phyloP scores from a whole-genome alignment of 2,113 vertebrate species.

The Phodopus roborovskii region DNA sequence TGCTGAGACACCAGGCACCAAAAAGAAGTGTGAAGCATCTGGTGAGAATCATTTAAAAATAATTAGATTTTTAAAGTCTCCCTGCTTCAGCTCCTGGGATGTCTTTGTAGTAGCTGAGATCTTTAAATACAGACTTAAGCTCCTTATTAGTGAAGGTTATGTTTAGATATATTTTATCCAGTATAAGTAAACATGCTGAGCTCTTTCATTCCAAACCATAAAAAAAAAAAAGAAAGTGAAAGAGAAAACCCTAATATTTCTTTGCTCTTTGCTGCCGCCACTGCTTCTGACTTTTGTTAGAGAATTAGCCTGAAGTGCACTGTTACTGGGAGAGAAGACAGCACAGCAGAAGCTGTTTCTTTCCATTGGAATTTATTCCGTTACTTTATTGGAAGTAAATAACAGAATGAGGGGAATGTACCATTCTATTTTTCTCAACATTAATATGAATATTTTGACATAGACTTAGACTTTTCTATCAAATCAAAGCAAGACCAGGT shows the following conservation, averaged over 20 bases:
- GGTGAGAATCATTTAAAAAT: slow-evolving; percentile 75
- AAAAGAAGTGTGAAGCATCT: slow-evolving; percentile 62
- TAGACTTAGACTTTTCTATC: background rate
- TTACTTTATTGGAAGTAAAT: background rate
- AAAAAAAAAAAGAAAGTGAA: background rate
- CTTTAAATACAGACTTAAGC: slow-evolving; percentile 70
- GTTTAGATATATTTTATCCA: slow-evolving; percentile 56
- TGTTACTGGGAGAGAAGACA: background rate
- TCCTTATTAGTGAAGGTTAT: slow-evolving; percentile 71
- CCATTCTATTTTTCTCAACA: background rate
- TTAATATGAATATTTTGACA: background rate
- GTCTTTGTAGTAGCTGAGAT: slow-evolving; percentile 40
- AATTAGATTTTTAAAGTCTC: slow-evolving; percentile 70
- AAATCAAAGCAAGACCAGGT: background rate
- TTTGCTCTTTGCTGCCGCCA: slow-evolving; percentile 36
- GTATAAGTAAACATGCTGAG: slow-evolving; percentile 53
- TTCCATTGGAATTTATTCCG: slow-evolving; percentile 10
- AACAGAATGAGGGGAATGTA: background rate
- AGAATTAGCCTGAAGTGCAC: slow-evolving; percentile 32
- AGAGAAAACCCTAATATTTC: slow-evolving; percentile 20
- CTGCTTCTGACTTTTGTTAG: slow-evolving; percentile 43
- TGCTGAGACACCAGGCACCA: slow-evolving; percentile 6
- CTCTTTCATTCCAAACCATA: slow-evolving; percentile 62
- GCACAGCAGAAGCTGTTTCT: background rate
- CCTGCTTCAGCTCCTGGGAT: slow-evolving; percentile 65